These are phyloP conservation scores for Petrocephalus zakoni DNA, from an alignment of 2,113 vertebrate genomes.

Conservation along the genomic window DNA sequence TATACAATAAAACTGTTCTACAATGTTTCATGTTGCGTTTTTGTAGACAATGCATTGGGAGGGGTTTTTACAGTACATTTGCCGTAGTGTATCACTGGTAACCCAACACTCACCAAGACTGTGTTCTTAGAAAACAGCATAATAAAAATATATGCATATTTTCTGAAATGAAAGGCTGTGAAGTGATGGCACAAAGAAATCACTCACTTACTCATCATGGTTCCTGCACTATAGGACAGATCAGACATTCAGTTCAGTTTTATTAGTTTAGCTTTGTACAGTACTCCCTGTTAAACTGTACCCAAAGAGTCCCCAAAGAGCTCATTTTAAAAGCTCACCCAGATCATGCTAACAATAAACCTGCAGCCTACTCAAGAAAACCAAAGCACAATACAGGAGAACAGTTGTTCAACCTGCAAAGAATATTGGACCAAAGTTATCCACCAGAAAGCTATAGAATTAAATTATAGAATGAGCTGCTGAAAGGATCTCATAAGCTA, in stretches of 20 bases:
- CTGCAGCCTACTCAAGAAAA: too few relatives aligned
- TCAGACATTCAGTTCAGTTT: neutral
- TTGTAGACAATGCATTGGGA: neutral
- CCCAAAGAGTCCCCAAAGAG: neutral
- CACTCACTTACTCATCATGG: neutral
- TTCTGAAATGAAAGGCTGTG: neutral
- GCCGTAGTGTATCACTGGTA: neutral
- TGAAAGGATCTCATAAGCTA: too few relatives aligned
- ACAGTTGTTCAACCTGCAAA: too few relatives aligned
- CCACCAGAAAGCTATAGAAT: too few relatives aligned
- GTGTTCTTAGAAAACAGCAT: neutral
- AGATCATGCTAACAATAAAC: too few relatives aligned
- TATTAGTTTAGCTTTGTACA: neutral
- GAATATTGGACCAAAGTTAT: too few relatives aligned
- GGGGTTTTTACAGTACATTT: neutral
- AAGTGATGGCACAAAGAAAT: neutral
- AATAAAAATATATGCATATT: neutral
- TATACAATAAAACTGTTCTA: slow-evolving; percentile 19
- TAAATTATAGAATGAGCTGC: too few relatives aligned
- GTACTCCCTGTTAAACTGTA: neutral
- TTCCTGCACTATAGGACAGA: neutral
- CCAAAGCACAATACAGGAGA: too few relatives aligned
- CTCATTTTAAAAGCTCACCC: too few relatives aligned
- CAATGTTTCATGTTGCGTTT: neutral
- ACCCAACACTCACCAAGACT: neutral